A percentile compares a stretch with the other conserved stretches of the same genome.
Conservation (phyloP, 2,888 invertebrate genomes). For the Quadroppia sp. region DNA sequence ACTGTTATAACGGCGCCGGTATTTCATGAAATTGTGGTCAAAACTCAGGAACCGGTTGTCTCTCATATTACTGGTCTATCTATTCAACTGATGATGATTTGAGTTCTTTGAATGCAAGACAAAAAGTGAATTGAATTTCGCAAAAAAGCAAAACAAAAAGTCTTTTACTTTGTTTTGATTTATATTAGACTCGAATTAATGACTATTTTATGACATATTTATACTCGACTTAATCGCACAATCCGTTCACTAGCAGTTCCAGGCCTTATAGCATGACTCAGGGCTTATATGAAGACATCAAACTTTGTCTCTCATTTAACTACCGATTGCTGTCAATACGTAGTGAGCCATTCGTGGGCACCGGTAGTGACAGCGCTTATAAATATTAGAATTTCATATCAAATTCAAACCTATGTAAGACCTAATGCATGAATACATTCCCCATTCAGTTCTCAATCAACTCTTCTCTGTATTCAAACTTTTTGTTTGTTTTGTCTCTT, state of each 20-base stretch:
- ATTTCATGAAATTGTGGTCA: not conserved
- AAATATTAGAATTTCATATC: constrained; percentile 21
- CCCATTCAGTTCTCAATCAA: not conserved
- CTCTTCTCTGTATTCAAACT: not conserved
- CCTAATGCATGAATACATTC: constrained; percentile 1
- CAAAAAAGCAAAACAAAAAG: no score
- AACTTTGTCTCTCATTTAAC: no score
- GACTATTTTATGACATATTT: no score
- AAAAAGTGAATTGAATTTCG: no score
- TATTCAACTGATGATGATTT: no score
- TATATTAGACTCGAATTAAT: no score
- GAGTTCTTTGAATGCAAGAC: no score
- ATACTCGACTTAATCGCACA: not conserved
- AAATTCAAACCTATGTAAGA: not conserved
- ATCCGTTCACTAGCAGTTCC: not conserved
- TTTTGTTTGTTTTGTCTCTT: no score
- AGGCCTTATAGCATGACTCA: not conserved
- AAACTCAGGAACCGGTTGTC: no score
- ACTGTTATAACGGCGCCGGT: constrained; percentile 12
- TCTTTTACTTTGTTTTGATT: no score
- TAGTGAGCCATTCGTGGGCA: not conserved
- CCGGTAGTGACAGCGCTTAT: not conserved
- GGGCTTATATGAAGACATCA: not conserved
- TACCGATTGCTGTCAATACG: no score
- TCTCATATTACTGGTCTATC: no score